Base-by-base conservation (phyloP, 2,888 invertebrate species). In the Lasioglossum morio region DNA sequence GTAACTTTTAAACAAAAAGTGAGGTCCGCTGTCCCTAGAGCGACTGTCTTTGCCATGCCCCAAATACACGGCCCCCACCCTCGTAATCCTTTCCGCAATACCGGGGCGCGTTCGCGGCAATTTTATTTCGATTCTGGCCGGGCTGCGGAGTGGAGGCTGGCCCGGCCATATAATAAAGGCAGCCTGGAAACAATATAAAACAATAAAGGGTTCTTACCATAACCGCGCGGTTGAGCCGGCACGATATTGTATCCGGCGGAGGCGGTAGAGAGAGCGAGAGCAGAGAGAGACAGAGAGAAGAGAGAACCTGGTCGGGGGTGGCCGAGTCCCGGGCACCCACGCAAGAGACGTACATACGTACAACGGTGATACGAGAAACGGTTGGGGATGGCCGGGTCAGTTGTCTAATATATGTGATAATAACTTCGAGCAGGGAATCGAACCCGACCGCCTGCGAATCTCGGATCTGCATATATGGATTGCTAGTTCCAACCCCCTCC, bases 341-440 rank as follows among this genome's bases (percentile, higher is more conserved):
- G 80, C 66, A 73, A 81, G 72, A 79, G 77, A 77, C 53, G 79
- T 40, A 69, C 37, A 23, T 37, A 63, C 63, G 63, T 57, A 30
- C 48, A 82, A 82, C 72, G 72, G 82, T 75, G 83, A 87, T 82
- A 85, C 81, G 84, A 79, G 82, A 79, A 83, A 77, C 63, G 82
- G 73, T 86, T 87, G 90, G 90, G 85, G 85, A 37, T 73, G 12
- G 37, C 81, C 90, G 91, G 93, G 93, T 93, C 94, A 94, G 94
- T 94, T 92, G 92, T 94, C 94, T 94, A 94, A 94, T 94, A 94
- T 94, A 94, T 94, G 94, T 94, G 94, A 94, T 94, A 94, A 94
- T 94, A 94, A 94, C 94, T 94, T 93, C 77, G 89, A 86, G 91
- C 90, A 87, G 90, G 69, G 90, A 91, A 94, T 94, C 93, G 93